phyloP scores from a whole-genome alignment of 2,113 vertebrate species.

The Campylomormyrus tamandua region DNA sequence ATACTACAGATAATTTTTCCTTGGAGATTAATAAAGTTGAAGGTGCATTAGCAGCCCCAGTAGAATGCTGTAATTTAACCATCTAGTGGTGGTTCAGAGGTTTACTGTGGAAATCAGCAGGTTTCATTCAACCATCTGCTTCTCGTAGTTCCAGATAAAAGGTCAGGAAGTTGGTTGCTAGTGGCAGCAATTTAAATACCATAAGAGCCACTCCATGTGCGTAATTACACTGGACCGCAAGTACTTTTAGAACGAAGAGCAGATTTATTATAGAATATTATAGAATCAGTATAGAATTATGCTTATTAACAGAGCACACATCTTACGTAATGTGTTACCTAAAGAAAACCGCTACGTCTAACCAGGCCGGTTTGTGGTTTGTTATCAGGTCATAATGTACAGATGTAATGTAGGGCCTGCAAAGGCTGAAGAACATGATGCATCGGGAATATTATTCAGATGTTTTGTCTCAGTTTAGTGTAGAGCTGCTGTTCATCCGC shows the following conservation, averaged over 20 bases:
- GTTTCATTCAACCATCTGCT: background rate
- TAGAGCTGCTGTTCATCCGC: background rate
- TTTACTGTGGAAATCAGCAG: background rate
- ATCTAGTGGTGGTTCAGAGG: background rate
- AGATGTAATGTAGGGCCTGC: background rate
- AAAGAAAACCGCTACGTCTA: background rate
- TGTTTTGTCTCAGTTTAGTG: background rate
- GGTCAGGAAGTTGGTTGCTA: background rate
- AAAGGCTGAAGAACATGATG: background rate
- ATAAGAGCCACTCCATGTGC: background rate
- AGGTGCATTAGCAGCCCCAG: background rate
- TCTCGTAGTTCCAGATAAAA: background rate
- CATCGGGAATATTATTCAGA: background rate
- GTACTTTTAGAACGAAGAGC: background rate
- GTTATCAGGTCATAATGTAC: background rate
- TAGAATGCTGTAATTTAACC: background rate
- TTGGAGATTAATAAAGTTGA: background rate
- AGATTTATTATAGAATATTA: background rate
- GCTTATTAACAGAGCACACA: background rate
- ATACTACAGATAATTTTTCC: background rate
- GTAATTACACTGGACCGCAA: background rate
- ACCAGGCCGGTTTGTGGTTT: background rate
- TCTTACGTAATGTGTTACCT: background rate
- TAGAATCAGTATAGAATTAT: background rate
- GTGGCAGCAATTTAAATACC: background rate